Conservation (phyloP, 2,888 invertebrate species). For the Lepidonotus clava region DNA sequence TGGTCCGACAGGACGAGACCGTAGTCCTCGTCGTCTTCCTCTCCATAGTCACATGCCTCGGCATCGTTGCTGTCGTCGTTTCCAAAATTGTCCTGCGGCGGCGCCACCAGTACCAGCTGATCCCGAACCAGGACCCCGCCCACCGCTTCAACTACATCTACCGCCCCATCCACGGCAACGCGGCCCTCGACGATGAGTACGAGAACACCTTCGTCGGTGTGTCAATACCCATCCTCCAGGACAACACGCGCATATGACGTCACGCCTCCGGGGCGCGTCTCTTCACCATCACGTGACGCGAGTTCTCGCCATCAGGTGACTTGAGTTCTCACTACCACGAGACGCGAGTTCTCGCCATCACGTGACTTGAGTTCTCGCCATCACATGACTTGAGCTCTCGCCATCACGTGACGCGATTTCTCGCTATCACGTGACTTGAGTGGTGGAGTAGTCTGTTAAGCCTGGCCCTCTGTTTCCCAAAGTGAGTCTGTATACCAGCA, state of each 20-base stretch:
- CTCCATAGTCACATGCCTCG: constrained; percentile 41
- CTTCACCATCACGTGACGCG: too few relatives aligned
- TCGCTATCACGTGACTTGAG: too few relatives aligned
- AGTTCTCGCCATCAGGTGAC: too few relatives aligned
- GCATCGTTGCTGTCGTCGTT: constrained; percentile 2
- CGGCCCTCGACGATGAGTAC: constrained; percentile 62
- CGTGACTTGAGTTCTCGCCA: too few relatives aligned
- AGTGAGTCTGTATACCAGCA: too few relatives aligned
- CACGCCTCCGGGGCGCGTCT: too few relatives aligned
- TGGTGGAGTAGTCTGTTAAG: too few relatives aligned
- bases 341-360: too few relatives aligned
- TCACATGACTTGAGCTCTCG: too few relatives aligned
- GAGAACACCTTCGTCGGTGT: constrained; percentile 65
- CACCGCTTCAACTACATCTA: constrained; percentile 60
- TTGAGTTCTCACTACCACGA: too few relatives aligned
- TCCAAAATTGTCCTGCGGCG: not conserved
- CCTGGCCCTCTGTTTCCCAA: too few relatives aligned
- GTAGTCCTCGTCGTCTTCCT: constrained; percentile 11
- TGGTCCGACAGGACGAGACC: constrained; percentile 6
- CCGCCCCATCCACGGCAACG: constrained; percentile 58
- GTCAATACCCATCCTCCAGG: constrained; percentile 63
- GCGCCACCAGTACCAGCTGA: constrained; percentile 23
- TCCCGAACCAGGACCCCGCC: not conserved
- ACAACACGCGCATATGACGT: constrained; percentile 60
- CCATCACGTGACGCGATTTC: too few relatives aligned